phyloP scores from a whole-genome alignment of 2,888 invertebrate genomes.

The Deladenus siricidicola region DNA sequence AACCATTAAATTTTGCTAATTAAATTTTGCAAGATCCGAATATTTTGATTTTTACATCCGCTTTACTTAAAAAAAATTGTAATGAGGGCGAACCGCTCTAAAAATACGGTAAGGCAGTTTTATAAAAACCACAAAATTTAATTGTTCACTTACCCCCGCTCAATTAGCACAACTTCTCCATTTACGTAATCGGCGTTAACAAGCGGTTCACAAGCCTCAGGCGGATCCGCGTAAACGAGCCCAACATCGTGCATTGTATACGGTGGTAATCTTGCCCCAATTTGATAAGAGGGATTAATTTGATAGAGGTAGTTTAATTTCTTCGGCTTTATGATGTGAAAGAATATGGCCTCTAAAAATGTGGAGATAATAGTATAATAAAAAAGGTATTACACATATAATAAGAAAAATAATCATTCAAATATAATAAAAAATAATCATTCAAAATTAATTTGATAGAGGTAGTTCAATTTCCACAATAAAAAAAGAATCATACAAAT shows the following conservation, averaged over 20 bases:
- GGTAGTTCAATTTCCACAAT: too few relatives aligned
- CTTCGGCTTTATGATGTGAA: constrained; percentile 28
- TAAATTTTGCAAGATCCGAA: too few relatives aligned
- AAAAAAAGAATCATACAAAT: too few relatives aligned
- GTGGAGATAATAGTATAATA: background rate
- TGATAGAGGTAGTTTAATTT: constrained; percentile 32
- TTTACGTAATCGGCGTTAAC: constrained; percentile 5
- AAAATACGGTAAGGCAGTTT: too few relatives aligned
- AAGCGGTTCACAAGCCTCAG: constrained; percentile 17
- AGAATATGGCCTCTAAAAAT: constrained; percentile 27
- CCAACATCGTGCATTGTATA: constrained; percentile 12
- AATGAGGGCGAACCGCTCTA: too few relatives aligned
- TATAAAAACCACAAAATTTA: too few relatives aligned
- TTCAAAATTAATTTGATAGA: too few relatives aligned
- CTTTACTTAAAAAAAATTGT: too few relatives aligned
- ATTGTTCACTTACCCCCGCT: constrained; percentile 19
- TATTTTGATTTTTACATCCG: too few relatives aligned
- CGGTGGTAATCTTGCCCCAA: constrained; percentile 18
- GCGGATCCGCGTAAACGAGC: constrained; percentile 21
- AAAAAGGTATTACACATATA: background rate
- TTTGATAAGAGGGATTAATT: constrained; percentile 35
- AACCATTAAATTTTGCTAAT: too few relatives aligned
- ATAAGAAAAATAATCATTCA: too few relatives aligned
- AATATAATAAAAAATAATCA: too few relatives aligned
- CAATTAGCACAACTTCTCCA: constrained; percentile 21